Percentiles rank a stretch among this genome's conserved stretches.
Evolutionary conservation across 1,140 invertebrate species (phyloP).

Genomic region (Bemisia tabaci): DNA sequence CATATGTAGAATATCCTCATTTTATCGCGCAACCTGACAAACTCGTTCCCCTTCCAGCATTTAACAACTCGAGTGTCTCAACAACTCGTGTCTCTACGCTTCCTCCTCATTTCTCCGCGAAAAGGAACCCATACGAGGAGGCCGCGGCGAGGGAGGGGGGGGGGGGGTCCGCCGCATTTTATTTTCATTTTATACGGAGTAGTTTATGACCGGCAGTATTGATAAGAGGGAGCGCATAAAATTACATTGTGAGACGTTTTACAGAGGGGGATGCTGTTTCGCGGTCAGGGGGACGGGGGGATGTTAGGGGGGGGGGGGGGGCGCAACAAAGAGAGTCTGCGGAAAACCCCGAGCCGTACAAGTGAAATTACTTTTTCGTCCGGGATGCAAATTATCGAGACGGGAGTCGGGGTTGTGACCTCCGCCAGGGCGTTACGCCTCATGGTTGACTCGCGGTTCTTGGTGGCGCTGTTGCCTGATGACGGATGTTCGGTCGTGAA

Average conservation of each 20-base stretch:
- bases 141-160: no score
- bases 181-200: not conserved
- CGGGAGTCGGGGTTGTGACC: not conserved
- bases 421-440: no score
- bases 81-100: not conserved
- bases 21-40: no score
- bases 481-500: no score
- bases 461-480: no score
- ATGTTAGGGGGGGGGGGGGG: no score
- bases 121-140: no score
- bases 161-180: not conserved
- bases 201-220: not conserved
- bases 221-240: not conserved
- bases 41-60: no score
- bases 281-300: not conserved
- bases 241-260: not conserved
- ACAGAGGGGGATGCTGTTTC: not conserved
- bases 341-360: no score
- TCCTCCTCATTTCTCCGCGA: not conserved
- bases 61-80: not conserved
- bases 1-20: no score
- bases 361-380: not conserved
- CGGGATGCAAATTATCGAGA: not conserved
- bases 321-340: no score
- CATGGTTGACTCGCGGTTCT: no score